Evolutionary conservation across 2,888 invertebrate genomes (phyloP), one percentile per base, ranked within the genome.

Genomic region (Nomada fucata): DNA sequence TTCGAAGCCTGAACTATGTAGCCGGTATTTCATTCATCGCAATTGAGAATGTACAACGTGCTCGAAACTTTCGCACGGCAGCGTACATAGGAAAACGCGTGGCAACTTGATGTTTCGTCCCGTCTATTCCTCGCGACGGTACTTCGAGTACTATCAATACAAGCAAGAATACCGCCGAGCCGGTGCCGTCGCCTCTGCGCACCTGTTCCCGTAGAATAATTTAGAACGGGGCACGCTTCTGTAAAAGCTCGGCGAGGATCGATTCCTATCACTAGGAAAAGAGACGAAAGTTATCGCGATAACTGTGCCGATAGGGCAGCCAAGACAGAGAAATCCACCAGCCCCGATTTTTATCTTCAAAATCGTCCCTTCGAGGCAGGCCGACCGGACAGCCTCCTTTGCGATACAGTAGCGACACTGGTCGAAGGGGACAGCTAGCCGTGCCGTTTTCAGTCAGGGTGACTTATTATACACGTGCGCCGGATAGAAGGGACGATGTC

Each of bases 251-350:
- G 52, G 47, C 29, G 52, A 50, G 18, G 55, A 72, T 72, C 80
- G 70, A 67, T 60, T 50, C 23, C 15, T 71, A 64, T 64, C 68
- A 47, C 10, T 18, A 29, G 18, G 29, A 26, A 29, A 13, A 36
- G 15, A 44, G 76, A 68, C 47, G 26, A 69, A 69, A 57, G 78
- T 78, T 82, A 83, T 82, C 78, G 83, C 77, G 83, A 83, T 78
- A 82, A 71, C 53, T 70, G 67, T 73, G 65, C 65, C 72, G 57
- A 61, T 10, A 57, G 70, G 26, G 47, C 36, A 13, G n/a, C 47
- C 23, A 1, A 2, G 29, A 18, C 26, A 50, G 60, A 60, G 47
- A 60, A 71, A 71, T 71, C 70, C 59, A 71, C 50, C 29, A 11
- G 4, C 10, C 18, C 5, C 2, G 70, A 61, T 59, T 59, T 71